A percentile compares a stretch with the other conserved stretches of the same genome.
These are phyloP conservation scores for Lamprotornis superbus DNA, from an alignment of 2,113 vertebrate species.

Conservation along the genomic window DNA sequence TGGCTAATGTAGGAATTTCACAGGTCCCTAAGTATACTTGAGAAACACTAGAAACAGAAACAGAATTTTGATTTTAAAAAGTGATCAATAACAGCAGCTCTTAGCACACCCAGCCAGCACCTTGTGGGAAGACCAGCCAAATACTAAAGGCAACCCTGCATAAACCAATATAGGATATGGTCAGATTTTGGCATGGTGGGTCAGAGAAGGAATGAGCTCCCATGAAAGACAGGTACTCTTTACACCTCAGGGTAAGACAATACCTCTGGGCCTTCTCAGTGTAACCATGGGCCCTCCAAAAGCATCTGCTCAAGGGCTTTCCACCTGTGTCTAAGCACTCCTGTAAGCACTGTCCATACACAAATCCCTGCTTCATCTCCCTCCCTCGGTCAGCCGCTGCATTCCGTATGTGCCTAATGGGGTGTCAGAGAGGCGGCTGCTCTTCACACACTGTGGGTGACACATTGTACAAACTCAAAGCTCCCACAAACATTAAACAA, in stretches of 20 bases:
- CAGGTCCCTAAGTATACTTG: not conserved
- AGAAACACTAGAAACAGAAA: not conserved
- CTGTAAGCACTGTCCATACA: not conserved
- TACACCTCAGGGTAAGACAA: not conserved
- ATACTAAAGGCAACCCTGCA: not conserved
- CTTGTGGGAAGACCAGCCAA: not conserved
- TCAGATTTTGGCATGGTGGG: not conserved
- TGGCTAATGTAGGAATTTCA: not conserved
- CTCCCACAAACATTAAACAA: not conserved
- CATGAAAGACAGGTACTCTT: not conserved
- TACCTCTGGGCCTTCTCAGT: not conserved
- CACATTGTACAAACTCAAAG: not conserved
- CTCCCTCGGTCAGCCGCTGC: not conserved
- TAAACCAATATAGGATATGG: not conserved
- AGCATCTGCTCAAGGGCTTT: not conserved
- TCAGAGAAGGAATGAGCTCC: not conserved
- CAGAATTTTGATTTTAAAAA: not conserved
- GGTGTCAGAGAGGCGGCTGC: not conserved
- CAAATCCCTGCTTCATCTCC: not conserved
- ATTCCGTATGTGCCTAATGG: not conserved
- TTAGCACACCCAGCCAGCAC: not conserved
- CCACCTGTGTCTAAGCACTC: not conserved
- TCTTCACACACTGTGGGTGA: not conserved
- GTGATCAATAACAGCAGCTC: not conserved
- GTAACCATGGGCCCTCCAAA: accelerated